Conservation (phyloP, 2,113 vertebrate species). For the Camelus dromedarius region DNA sequence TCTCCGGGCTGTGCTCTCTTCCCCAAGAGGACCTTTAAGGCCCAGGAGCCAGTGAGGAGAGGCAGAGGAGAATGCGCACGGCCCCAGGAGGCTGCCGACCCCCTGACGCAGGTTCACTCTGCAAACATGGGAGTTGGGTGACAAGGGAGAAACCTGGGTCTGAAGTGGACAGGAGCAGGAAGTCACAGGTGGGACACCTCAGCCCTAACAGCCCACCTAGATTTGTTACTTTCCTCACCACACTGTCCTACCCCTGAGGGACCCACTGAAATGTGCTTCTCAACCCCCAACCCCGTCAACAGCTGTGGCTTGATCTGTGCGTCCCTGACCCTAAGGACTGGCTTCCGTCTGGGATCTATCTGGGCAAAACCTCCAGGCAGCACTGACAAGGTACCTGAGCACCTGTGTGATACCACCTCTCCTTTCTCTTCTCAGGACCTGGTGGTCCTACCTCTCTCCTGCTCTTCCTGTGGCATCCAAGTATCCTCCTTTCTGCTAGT, state of each 20-base stretch:
- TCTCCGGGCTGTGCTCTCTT: not conserved
- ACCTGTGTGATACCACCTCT: not conserved
- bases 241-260: not conserved
- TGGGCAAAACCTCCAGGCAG: not conserved
- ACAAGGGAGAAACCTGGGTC: not conserved
- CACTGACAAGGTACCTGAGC: fast-evolving
- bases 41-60: not conserved
- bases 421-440: not conserved
- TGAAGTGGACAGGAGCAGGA: not conserved
- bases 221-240: not conserved
- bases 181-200: not conserved
- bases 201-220: not conserved
- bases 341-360: not conserved
- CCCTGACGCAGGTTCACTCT: not conserved
- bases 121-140: not conserved
- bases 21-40: not conserved
- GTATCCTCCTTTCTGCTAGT: not conserved
- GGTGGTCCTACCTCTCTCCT: not conserved
- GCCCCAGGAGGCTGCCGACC: not conserved
- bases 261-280: not conserved
- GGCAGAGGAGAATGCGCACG: not conserved
- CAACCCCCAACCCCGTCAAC: not conserved
- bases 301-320: not conserved
- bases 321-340: not conserved
- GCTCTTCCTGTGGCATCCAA: not conserved